A percentile compares a stretch with the other conserved stretches of the same genome.
Conservation (phyloP, 2,797 vertebrate genomes). For the Eulemur albifrons region DNA sequence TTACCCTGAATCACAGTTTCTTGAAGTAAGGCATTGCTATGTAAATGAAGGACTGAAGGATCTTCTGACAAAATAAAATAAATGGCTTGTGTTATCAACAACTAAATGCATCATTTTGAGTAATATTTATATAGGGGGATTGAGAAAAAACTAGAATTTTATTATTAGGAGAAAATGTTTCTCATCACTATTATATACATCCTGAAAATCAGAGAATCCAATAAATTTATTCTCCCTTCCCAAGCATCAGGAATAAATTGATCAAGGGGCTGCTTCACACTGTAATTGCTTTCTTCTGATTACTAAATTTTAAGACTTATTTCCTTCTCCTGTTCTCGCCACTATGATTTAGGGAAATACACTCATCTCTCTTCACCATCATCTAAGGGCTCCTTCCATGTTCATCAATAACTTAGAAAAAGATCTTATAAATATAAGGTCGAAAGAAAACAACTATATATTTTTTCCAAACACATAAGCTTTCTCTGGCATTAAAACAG, state of each 20-base stretch:
- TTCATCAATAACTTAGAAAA: constrained; percentile 35
- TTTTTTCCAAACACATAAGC: not conserved
- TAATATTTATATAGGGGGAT: constrained; percentile 8
- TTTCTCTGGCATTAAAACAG: not conserved
- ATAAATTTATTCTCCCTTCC: not conserved
- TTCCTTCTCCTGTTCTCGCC: constrained; percentile 32
- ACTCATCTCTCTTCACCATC: not conserved
- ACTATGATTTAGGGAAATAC: constrained; percentile 5
- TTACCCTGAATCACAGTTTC: not conserved
- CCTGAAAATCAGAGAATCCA: constrained; percentile 56
- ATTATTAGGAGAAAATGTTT: constrained; percentile 51
- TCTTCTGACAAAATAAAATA: constrained; percentile 33
- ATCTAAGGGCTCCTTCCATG: constrained; percentile 23
- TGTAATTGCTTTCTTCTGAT: constrained; percentile 49
- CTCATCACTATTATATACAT: constrained; percentile 53
- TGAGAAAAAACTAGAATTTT: constrained; percentile 32
- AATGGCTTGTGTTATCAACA: constrained; percentile 3
- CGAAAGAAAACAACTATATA: not conserved
- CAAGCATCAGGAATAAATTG: constrained; percentile 33
- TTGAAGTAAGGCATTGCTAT: not conserved
- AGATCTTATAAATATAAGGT: not conserved
- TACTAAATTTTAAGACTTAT: constrained; percentile 35
- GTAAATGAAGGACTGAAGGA: not conserved
- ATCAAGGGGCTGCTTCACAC: not conserved
- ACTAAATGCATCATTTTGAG: not conserved